phyloP scores from a whole-genome alignment of 2,113 vertebrate genomes.

The Ptyas mucosa region DNA sequence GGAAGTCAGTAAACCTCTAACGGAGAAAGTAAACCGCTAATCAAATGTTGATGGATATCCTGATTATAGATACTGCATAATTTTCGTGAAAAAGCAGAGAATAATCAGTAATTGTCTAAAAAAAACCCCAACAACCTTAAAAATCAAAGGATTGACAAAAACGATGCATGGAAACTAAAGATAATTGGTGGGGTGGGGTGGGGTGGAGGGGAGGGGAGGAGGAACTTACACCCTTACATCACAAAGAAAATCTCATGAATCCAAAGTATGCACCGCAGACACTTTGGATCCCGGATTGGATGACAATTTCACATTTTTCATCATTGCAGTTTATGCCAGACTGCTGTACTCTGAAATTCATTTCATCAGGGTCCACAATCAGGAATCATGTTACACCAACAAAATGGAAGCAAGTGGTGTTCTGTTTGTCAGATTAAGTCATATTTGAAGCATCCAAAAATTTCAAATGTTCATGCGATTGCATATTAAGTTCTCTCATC shows the following conservation, averaged over 20 bases:
- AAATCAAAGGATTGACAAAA: neutral
- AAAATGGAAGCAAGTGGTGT: neutral
- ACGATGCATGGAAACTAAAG: neutral
- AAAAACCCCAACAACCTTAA: neutral
- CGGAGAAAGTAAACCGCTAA: neutral
- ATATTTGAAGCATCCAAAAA: neutral
- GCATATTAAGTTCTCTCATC: neutral
- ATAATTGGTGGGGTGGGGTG: neutral
- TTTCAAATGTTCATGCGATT: neutral
- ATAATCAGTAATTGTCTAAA: neutral
- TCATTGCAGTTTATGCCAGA: neutral
- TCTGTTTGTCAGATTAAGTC: neutral
- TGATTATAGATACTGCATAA: neutral
- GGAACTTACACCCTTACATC: neutral
- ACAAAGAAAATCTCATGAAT: neutral
- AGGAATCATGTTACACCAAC: neutral
- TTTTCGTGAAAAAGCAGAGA: neutral
- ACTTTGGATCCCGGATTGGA: neutral
- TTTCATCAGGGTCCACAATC: neutral
- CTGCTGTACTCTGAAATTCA: neutral
- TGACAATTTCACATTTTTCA: neutral
- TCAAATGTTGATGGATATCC: neutral
- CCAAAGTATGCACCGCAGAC: neutral
- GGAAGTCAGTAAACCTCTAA: neutral
- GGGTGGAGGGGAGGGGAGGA: neutral